Evolutionary conservation across 2,113 vertebrate genomes (phyloP).

Genomic region (Neogobius melanostomus): DNA sequence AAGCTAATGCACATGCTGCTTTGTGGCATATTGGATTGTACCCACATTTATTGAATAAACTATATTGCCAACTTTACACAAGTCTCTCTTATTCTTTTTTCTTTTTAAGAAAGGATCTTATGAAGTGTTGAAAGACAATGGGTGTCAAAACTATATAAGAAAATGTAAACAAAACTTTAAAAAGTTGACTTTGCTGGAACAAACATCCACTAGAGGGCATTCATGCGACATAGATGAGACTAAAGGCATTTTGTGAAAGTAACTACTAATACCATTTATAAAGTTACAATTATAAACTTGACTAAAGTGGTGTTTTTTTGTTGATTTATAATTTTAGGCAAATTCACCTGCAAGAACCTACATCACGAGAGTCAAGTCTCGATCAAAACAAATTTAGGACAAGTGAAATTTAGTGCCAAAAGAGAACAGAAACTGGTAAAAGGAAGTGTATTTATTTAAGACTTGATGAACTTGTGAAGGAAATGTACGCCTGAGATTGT

Average conservation of each 20-base stretch:
- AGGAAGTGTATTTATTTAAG: conserved; percentile 36
- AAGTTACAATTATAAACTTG: too few species aligned
- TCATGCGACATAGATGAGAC: background rate
- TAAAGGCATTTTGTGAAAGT: background rate
- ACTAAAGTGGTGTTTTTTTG: background rate
- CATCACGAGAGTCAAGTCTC: background rate
- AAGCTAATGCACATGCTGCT: conserved; percentile 29
- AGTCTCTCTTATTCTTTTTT: background rate
- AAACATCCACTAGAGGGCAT: conserved; percentile 33
- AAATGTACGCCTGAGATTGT: too few species aligned
- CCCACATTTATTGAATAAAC: conserved; percentile 58
- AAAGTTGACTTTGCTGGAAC: too few species aligned
- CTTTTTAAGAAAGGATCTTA: too few species aligned
- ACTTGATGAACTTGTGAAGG: background rate
- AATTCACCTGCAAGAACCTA: background rate
- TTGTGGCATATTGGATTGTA: conserved; percentile 26
- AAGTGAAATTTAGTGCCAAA: conserved; percentile 19
- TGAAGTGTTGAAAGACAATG: too few species aligned
- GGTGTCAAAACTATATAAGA: too few species aligned
- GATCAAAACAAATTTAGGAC: background rate
- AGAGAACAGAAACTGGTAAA: conserved; percentile 50
- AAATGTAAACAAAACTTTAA: too few species aligned
- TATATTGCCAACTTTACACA: conserved; percentile 14
- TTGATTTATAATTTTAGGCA: background rate
- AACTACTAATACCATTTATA: background rate